Evolutionary conservation across 2,113 vertebrate genomes (phyloP).

Genomic region (Sylvietta virens): DNA sequence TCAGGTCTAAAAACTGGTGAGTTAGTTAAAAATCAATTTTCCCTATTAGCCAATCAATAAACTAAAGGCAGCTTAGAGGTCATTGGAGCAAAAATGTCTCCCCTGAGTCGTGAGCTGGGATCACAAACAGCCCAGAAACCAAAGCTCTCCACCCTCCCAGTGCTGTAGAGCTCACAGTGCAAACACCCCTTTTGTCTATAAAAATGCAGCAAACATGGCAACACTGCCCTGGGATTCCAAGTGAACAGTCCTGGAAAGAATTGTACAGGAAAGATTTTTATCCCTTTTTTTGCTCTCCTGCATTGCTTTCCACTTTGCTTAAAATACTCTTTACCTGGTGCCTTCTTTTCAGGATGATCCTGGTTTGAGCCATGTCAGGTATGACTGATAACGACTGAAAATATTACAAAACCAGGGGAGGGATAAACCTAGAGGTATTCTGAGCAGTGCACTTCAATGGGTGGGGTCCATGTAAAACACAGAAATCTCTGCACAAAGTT

Average conservation of each 20-base stretch:
- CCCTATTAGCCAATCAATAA: slow-evolving; percentile 55
- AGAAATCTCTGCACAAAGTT: not conserved
- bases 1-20: not conserved
- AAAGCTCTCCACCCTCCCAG: not conserved
- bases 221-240: not conserved
- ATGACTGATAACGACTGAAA: not conserved
- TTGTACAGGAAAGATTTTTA: not conserved
- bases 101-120: not conserved
- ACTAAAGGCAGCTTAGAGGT: slow-evolving; percentile 30
- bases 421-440: not conserved
- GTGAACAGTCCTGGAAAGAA: not conserved
- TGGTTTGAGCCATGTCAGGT: not conserved
- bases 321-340: not conserved
- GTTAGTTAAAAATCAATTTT: slow-evolving; percentile 57
- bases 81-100: not conserved
- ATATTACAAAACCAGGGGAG: not conserved
- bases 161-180: not conserved
- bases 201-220: not conserved
- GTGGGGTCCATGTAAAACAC: not conserved
- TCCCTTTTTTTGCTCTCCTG: not conserved
- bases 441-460: not conserved
- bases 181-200: not conserved
- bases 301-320: not conserved
- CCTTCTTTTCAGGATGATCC: not conserved
- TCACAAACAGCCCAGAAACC: not conserved